These are phyloP conservation scores for Taxidea taxus DNA, from an alignment of 2,113 vertebrate genomes.

Conservation along the genomic window DNA sequence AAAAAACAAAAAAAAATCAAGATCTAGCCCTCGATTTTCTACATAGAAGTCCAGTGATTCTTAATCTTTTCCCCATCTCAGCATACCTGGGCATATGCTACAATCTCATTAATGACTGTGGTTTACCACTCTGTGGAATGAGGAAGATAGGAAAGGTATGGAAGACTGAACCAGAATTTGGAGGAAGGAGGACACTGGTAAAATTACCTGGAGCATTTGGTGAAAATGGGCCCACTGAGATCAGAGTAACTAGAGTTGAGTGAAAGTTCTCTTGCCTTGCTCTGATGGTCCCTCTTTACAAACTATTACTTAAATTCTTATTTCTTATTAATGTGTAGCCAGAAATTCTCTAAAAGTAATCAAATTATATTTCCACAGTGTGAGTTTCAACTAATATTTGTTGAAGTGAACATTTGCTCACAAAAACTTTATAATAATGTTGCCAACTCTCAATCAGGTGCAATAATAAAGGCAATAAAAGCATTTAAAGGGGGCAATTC, in stretches of 20 bases:
- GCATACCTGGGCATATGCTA: neutral
- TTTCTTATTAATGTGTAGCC: neutral
- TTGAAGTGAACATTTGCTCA: neutral
- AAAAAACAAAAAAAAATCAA: too few relatives aligned
- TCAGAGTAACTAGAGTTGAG: neutral
- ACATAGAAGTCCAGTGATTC: neutral
- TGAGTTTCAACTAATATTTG: neutral
- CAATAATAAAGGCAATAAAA: neutral
- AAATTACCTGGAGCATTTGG: neutral
- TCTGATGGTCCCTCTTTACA: neutral
- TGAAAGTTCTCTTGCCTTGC: neutral
- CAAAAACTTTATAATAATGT: neutral
- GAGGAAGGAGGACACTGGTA: neutral
- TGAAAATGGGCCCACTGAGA: neutral
- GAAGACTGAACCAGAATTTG: neutral
- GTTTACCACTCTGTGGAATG: neutral
- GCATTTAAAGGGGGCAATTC: neutral
- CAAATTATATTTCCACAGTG: neutral
- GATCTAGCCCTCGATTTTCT: neutral
- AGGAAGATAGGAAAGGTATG: neutral
- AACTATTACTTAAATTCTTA: neutral
- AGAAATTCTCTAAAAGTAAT: conserved; percentile 28
- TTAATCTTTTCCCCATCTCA: neutral
- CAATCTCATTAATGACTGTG: neutral
- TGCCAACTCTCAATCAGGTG: neutral